Evolutionary conservation across 2,113 vertebrate species (phyloP).

Genomic region (Ovis canadensis): DNA sequence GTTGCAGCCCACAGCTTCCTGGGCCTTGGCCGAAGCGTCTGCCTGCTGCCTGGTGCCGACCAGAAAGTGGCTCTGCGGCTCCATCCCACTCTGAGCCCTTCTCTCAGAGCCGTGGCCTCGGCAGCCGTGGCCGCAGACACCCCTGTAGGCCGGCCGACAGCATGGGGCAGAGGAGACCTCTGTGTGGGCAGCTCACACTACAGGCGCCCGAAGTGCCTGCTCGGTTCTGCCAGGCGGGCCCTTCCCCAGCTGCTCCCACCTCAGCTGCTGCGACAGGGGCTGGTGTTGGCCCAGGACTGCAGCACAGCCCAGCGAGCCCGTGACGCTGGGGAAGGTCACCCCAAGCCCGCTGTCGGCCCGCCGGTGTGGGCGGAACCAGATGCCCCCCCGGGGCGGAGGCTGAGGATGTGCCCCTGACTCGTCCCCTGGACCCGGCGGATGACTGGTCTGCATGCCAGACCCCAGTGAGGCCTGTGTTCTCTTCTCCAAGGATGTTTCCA

Average conservation of each 20-base stretch:
- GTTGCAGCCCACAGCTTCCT: conserved; percentile 54
- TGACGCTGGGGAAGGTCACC: not conserved
- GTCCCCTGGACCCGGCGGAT: not conserved
- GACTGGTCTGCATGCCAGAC: not conserved
- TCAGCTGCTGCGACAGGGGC: not conserved
- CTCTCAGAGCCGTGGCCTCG: not conserved
- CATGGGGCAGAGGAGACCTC: not conserved
- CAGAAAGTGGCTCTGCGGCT: conserved; percentile 63
- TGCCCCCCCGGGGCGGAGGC: not conserved
- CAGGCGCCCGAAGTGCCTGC: not conserved
- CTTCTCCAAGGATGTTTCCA: not conserved
- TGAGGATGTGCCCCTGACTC: not conserved
- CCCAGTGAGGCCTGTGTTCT: not conserved
- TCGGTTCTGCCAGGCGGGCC: not conserved
- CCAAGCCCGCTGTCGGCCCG: not conserved
- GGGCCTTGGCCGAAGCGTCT: conserved; percentile 73
- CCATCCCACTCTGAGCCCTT: conserved; percentile 38
- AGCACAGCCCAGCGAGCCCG: not conserved
- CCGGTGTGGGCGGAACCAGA: not conserved
- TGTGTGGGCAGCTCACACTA: not conserved
- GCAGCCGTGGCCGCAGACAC: not conserved
- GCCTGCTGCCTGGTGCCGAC: conserved; percentile 36
- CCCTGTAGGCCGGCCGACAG: not conserved
- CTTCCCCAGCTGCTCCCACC: not conserved
- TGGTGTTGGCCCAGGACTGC: not conserved